Conservation (phyloP, 1,140 invertebrate genomes). For the Drosophila quadrilineata region DNA sequence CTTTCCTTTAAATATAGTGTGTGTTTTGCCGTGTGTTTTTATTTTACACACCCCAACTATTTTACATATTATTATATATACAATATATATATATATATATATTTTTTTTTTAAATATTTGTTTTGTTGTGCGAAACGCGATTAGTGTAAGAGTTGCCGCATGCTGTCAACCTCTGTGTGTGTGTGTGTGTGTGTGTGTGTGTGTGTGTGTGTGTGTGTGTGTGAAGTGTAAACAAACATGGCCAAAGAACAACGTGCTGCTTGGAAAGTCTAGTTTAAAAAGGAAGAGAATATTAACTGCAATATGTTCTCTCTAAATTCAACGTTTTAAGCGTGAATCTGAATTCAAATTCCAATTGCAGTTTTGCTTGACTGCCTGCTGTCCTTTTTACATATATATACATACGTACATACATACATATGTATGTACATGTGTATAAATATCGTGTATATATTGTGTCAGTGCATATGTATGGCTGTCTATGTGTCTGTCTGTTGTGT, state of each 20-base stretch:
- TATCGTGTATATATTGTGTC: slow-evolving; percentile 1
- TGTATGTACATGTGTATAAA: not conserved
- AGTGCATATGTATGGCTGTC: not conserved
- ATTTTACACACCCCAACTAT: not conserved
- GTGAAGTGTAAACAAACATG: no score
- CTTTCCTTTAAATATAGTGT: slow-evolving; percentile 10
- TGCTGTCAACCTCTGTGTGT: not conserved
- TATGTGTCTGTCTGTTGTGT: slow-evolving; percentile 16
- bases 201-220: not conserved
- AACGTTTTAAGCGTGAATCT: not conserved
- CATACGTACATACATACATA: not conserved
- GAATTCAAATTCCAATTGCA: no score
- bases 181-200: slow-evolving; percentile 1
- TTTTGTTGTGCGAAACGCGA: no score
- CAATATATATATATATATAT: no score
- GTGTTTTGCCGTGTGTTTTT: slow-evolving; percentile 15
- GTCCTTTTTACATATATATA: not conserved
- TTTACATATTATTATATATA: not conserved
- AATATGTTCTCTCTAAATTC: slow-evolving; percentile 22
- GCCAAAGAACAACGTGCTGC: not conserved
- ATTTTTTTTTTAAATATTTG: no score
- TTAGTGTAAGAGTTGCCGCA: no score
- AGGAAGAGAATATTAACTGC: no score
- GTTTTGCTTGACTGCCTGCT: no score
- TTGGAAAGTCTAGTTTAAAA: slow-evolving; percentile 42